Evolutionary conservation across 1,140 invertebrate species (phyloP), one percentile per base, ranked within the genome.

Genomic region (Drosophila lini): DNA sequence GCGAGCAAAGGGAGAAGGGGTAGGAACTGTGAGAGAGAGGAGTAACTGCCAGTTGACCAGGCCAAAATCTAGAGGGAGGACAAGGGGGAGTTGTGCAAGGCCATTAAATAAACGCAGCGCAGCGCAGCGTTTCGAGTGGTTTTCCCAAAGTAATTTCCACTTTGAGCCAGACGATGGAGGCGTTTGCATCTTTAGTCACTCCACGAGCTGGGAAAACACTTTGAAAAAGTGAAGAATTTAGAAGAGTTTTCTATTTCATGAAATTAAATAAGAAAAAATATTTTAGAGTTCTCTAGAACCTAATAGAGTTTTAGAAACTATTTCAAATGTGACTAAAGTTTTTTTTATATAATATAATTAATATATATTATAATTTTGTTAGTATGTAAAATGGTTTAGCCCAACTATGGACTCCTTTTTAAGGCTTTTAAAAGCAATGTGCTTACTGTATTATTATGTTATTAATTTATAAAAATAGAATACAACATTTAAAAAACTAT

Each of bases 71-170:
- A 38, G 31, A 1, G n/a, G 48, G 25, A 5, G 22, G 31, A 16
- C 5, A 0, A 28, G 25, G 25, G 31, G 38, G 5, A 11, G n/a
- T 11, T 34, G 44, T 74, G 41, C 69, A 65, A 64, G 78, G 78
- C 81, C 81, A 84, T 84, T 85, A 85, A 85, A 81, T 81, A 85
- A 85, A 84, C 74, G 81, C 81, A 85, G 61, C 68, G 60, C 68
- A 71, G 68, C 68, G 52, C 52, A 80, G 78, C 73, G 61, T 81
- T 85, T 69, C 81, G 76, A 85, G 81, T 84, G 81, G 73, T 74
- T 80, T 73, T 71, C 61, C 60, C 60, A 85, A 85, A 84, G 81
- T 84, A 84, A 84, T 84, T 84, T 84, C 74, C 81, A 84, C 81
- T 84, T 81, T 84, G 78, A 74, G 65, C 47, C 52, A 60, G 53